Percentiles rank a stretch among this genome's conserved stretches.
Evolutionary conservation across 2,113 vertebrate species (phyloP).

Genomic region (Atherinomorus stipes): DNA sequence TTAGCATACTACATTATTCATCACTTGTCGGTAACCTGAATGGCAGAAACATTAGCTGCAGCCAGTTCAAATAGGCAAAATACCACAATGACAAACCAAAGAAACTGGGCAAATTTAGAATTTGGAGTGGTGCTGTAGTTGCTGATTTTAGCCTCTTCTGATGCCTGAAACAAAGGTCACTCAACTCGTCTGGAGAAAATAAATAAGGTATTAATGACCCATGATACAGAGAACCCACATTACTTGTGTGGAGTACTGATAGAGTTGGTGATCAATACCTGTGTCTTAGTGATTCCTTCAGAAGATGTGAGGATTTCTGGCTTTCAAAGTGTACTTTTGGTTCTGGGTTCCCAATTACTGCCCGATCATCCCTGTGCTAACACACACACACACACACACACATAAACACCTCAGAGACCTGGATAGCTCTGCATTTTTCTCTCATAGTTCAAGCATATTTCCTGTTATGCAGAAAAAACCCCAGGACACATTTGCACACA

Average conservation of each 20-base stretch:
- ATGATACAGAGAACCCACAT: background rate
- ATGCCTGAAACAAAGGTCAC: slow-evolving; percentile 13
- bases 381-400: slow-evolving; percentile 25
- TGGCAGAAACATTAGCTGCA: slow-evolving; percentile 65
- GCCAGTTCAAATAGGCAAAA: slow-evolving; percentile 50
- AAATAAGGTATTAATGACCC: slow-evolving; percentile 13
- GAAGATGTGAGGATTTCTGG: slow-evolving; percentile 3
- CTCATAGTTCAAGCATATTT: slow-evolving; percentile 33
- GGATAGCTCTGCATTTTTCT: slow-evolving; percentile 17
- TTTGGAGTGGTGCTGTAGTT: background rate
- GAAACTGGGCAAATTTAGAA: slow-evolving; percentile 34
- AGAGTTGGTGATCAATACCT: slow-evolving; percentile 30
- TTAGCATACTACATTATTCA: slow-evolving; percentile 74
- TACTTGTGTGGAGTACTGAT: slow-evolving; percentile 22
- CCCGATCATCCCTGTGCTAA: background rate
- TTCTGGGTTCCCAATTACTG: slow-evolving; percentile 27
- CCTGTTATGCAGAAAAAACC: slow-evolving; percentile 29
- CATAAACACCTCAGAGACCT: slow-evolving; percentile 24
- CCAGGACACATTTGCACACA: background rate
- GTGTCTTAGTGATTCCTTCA: slow-evolving; percentile 27
- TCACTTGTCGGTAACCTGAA: slow-evolving; percentile 64
- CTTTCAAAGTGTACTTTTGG: slow-evolving; percentile 21
- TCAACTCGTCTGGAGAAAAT: slow-evolving; percentile 6
- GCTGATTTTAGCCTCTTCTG: slow-evolving; percentile 15
- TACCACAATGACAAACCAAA: slow-evolving; percentile 38